Base-by-base conservation (phyloP, 2,113 vertebrate genomes). In the Crotalus viridis region DNA sequence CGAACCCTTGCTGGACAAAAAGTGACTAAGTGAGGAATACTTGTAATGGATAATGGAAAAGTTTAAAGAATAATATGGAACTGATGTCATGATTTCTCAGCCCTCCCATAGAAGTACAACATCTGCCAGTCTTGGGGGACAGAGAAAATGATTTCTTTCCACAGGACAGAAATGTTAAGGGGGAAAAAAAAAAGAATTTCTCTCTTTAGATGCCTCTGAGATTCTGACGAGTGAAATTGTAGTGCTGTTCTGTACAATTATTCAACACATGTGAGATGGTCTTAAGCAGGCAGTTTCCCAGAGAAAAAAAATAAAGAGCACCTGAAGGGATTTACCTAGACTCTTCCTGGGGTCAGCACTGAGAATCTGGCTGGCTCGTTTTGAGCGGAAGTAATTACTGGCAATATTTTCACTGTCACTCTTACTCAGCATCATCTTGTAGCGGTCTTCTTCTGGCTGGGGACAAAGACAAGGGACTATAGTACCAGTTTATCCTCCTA, bases 391-490 rank as follows among this genome's bases (percentile, higher is more conserved):
- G 97, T 98, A 99, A 96, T 97, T 98, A 93, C 94, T 98, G 96
- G 98, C 98, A 0, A 98, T 97, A 88, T 98, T 98, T 85, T 99
- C 98, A 3, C 98, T 99, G 95, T 98, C 97, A 0, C 98, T 99
- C 6, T 98, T 98, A 89, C 96, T 97, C 89, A 99, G 97, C 98
- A 98, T 97, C 93, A 98, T 96, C 92, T 97, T 98, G 93, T 98
- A 99, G 59, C 97, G 95, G 93, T 99, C 98, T 95, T 98, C 98
- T 39, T 98, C 98, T 56, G 98, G 97, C 97, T 97, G 96, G 48
- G 91, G 92, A 64, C 4, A 4, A 26, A 91, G 48, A 51, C 21
- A 24, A 1, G 0, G 5, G 0, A 0, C 56, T 24, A 55, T 12
- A n/a, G 28, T 39, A 94, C 91, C 19, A 21, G 22, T 0, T 90